Conservation (phyloP, 2,113 vertebrate genomes). For the Nesogale talazaci region DNA sequence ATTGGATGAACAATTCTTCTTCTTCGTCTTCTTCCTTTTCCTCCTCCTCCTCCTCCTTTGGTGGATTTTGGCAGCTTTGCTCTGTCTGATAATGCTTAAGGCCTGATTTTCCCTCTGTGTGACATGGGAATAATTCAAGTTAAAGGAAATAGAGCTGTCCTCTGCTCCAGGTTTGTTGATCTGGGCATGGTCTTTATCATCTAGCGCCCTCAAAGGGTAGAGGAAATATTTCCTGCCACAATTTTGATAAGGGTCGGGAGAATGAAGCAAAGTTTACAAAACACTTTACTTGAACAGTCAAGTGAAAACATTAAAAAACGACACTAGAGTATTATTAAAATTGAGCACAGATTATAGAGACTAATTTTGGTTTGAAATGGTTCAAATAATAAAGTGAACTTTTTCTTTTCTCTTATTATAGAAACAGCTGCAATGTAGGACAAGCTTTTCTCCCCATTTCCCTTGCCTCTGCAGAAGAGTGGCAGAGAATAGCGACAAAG, state of each 20-base stretch:
- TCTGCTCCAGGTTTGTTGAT: constrained; percentile 26
- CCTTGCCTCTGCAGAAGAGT: background rate
- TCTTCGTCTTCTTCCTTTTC: too few species aligned
- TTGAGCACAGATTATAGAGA: background rate
- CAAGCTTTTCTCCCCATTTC: background rate
- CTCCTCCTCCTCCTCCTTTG: background rate
- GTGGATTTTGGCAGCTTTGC: constrained; percentile 48
- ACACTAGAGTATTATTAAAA: constrained; percentile 7
- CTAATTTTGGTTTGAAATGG: background rate
- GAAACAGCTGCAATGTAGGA: background rate
- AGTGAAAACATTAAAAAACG: background rate
- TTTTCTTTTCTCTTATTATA: background rate
- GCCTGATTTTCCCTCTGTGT: background rate
- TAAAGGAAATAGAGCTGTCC: background rate
- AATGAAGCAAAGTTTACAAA: constrained; percentile 28
- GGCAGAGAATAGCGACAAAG: background rate
- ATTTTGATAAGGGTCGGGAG: background rate
- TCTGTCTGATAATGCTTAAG: constrained; percentile 27
- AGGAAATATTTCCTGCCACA: background rate
- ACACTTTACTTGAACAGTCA: background rate
- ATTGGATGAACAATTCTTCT: background rate
- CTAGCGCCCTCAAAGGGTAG: background rate
- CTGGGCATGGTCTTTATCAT: constrained; percentile 16
- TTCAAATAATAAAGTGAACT: background rate
- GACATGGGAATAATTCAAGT: background rate